Evolutionary conservation across 2,888 invertebrate genomes (phyloP), one percentile per base, ranked within the genome.

Genomic region (Drosophila mimica): DNA sequence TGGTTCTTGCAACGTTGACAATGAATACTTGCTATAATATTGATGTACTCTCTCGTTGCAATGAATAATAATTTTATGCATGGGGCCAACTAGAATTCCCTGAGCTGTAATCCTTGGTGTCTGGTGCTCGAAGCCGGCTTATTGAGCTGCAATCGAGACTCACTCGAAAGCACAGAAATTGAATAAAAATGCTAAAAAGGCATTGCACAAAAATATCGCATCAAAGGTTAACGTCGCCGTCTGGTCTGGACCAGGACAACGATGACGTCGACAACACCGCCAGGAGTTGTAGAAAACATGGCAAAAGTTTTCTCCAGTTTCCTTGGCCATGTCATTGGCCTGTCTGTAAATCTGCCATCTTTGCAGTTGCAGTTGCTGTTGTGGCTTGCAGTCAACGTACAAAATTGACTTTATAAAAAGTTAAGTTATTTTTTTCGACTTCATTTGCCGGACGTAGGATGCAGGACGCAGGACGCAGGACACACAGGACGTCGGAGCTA

Each of bases 341-440:
- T 77, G 83, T 81, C 82, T 77, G 79, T 69, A 79, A 72, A 83
- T 79, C 70, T 82, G 73, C 73, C 66, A 34, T 53, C 59, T 60
- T 60, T 48, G 54, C 48, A n/a, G 61, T 49, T 46, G 54, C 68
- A 57, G 66, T 66, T 62, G 64, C 69, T 56, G 58, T 69, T 86
- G 88, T 80, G 88, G 88, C 71, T 84, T 79, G 63, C 81, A 84
- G 86, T 68, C 81, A 88, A 79, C 81, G 87, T 84, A 82, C 72
- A 88, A 88, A 84, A 88, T 87, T 88, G 87, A 88, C 88, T 87
- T 87, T 77, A 86, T 83, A 88, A 86, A 84, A 88, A 83, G 82
- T 88, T 86, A 68, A 76, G 70, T 53, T 71, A 66, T 70, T 81
- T 59, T 74, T 80, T 81, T 75, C 67, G 71, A 79, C 79, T 81